Conservation (phyloP, 2,888 invertebrate species). For the Aporophyla nigra region DNA sequence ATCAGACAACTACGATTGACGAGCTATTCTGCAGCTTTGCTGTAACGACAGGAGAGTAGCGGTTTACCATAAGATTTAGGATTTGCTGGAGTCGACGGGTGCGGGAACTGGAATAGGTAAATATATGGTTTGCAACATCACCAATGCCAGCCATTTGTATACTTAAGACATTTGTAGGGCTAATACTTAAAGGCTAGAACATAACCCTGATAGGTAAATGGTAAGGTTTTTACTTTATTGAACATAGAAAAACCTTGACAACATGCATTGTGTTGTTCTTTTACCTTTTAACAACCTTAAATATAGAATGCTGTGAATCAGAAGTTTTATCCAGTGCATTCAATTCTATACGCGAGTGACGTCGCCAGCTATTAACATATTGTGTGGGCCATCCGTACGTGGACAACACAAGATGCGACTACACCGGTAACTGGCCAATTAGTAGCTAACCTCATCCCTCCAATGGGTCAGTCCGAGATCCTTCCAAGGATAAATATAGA, state of each 20-base stretch:
- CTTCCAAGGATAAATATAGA: constrained; percentile 86
- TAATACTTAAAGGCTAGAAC: background rate
- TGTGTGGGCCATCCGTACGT: constrained; percentile 51
- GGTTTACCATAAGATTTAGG: background rate
- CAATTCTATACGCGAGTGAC: constrained; percentile 37
- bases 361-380: constrained; percentile 53
- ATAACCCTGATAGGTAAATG: background rate
- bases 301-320: constrained; percentile 38
- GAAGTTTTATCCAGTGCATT: constrained; percentile 47
- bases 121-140: background rate
- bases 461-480: constrained; percentile 80
- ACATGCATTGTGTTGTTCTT: constrained; percentile 7
- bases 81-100: background rate
- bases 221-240: background rate
- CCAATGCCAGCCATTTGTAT: background rate
- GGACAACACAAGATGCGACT: constrained; percentile 64
- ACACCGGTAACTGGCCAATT: constrained; percentile 83
- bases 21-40: background rate
- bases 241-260: background rate
- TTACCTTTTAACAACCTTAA: constrained; percentile 28
- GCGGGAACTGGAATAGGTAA: background rate
- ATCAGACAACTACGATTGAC: background rate
- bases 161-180: background rate
- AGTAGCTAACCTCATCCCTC: constrained; percentile 83
- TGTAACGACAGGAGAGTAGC: background rate